These are phyloP conservation scores for Chrysemys picta DNA, from an alignment of 2,113 vertebrate species.

Conservation along the genomic window DNA sequence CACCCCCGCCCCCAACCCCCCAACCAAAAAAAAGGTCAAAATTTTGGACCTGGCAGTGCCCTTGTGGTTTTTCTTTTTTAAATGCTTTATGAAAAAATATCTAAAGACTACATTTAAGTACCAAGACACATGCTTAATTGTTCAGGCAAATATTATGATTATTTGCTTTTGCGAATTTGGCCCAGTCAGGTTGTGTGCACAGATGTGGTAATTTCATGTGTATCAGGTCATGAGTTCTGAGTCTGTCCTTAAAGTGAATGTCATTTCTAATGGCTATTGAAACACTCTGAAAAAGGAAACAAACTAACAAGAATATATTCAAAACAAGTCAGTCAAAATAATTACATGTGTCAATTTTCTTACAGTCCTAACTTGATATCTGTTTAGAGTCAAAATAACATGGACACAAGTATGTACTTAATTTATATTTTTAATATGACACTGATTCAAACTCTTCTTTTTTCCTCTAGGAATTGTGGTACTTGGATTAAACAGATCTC, in stretches of 20 bases:
- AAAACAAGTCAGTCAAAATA: neutral
- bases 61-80: neutral
- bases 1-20: too few species aligned
- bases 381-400: neutral
- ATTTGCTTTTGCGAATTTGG: neutral
- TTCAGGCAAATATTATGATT: neutral
- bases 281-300: neutral
- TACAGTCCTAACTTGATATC: neutral
- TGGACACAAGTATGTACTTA: neutral
- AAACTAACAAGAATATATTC: neutral
- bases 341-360: neutral
- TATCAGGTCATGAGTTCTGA: neutral
- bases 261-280: neutral
- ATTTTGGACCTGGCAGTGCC: neutral
- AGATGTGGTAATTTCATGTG: neutral
- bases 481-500: constrained; percentile 93
- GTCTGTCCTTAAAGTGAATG: neutral
- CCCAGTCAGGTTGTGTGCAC: neutral
- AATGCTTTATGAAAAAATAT: neutral
- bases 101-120: neutral
- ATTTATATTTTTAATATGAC: neutral
- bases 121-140: neutral
- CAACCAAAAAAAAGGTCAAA: neutral
- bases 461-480: constrained; percentile 91
- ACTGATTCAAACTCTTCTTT: constrained; percentile 42